Base-by-base conservation (phyloP, 2,888 invertebrate species). In the Melinaea marsaeus region DNA sequence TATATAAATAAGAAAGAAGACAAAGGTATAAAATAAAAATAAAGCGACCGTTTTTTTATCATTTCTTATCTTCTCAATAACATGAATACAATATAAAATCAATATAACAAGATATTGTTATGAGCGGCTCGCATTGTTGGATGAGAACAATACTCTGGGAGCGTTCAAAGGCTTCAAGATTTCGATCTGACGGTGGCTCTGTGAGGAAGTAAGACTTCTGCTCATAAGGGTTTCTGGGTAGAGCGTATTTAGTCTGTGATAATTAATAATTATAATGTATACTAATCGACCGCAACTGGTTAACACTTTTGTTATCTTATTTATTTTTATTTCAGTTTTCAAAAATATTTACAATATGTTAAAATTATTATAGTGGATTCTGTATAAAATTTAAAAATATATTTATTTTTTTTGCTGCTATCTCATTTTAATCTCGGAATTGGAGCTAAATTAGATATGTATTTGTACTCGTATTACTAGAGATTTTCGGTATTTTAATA, bases 41-140 rank as follows among this genome's bases (percentile, higher is more conserved):
- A 55, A 32, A 45, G 45, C 32, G 32, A 37, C 42, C 60, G 33
- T 37, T 55, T 55, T 58, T 60, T 55, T 60, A 60, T 45, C 55
- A 55, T 54, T 55, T 62, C 62, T 64, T 61, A 68, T 55, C 61
- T 58, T 55, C 57, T 60, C 63, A 57, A 63, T 63, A 60, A 51
- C 61, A 46, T 57, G 60, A 65, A 60, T 63, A 68, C 65, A 68
- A 68, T 65, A 62, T 60, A 62, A 58, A 66, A 70, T 69, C 66
- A 69, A 71, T 72, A 68, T 63, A 68, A 66, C 68, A 63, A 69
- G 67, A 69, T 67, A 68, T 66, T 68, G 69, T 71, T 66, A 65
- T 68, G 57, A 68, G 63, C 60, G 65, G 65, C 57, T 61, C 63
- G 66, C 64, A 70, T 70, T 69, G 72, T 71, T 69, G 57, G 64